Percentiles rank a stretch among this genome's conserved stretches.
Conservation (phyloP, 2,113 vertebrate genomes). For the rat (Rattus norvegicus) region DNA sequence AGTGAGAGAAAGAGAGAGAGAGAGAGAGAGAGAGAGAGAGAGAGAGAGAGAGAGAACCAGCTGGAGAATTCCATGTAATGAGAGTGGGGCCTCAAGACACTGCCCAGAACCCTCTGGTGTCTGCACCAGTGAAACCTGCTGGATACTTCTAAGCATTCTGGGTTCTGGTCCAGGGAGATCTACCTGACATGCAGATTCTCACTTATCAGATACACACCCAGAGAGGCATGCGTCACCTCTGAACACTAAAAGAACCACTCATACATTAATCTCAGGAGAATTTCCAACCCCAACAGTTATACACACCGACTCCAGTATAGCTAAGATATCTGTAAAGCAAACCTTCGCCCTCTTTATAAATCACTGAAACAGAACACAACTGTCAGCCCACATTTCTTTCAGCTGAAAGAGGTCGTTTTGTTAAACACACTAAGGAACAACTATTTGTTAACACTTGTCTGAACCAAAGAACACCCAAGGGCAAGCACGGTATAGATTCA, state of each 20-base stretch:
- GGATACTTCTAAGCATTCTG: not conserved
- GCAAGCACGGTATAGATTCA: not conserved
- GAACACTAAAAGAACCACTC: slow-evolving; percentile 23
- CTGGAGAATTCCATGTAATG: not conserved
- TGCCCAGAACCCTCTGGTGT: not conserved
- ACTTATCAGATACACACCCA: not conserved
- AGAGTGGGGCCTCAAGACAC: not conserved
- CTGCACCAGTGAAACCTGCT: not conserved
- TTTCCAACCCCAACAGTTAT: not conserved
- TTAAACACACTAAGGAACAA: not conserved
- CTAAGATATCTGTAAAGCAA: slow-evolving; percentile 16
- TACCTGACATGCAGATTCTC: not conserved
- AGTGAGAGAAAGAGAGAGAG: no score
- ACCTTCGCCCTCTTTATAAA: slow-evolving; percentile 14
- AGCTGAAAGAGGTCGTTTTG: not conserved
- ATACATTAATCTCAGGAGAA: slow-evolving; percentile 3
- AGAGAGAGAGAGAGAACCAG: not conserved
- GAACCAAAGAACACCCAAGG: not conserved
- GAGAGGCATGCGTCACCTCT: not conserved
- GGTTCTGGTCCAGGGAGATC: not conserved
- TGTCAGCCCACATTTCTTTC: not conserved
- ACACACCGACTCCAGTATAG: not conserved
- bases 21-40: no score
- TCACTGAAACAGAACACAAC: not conserved
- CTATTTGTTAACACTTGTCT: slow-evolving; percentile 24